phyloP scores from a whole-genome alignment of 1,140 invertebrate genomes.

The Gerris buenoi region DNA sequence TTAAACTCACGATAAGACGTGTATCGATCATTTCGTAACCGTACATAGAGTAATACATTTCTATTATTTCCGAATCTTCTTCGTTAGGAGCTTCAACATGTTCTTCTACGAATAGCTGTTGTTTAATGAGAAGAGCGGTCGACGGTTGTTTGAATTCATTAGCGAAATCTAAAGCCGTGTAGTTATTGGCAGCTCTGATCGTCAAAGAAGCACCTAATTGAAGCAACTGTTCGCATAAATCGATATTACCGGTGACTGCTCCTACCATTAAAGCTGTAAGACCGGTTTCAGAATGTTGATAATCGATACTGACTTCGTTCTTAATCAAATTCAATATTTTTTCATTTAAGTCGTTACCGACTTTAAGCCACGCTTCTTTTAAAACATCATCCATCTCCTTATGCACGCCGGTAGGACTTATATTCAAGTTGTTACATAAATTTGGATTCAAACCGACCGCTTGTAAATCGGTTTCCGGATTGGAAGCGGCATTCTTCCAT shows the following conservation, averaged over 20 bases:
- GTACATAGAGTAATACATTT: not conserved
- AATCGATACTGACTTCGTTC: constrained; percentile 16
- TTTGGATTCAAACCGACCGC: not conserved
- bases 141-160: constrained; percentile 44
- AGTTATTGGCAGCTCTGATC: constrained; percentile 47
- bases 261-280: constrained; percentile 63
- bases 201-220: constrained; percentile 51
- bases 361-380: constrained; percentile 40
- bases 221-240: constrained; percentile 49
- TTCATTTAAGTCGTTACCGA: constrained; percentile 43
- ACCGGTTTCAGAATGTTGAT: constrained; percentile 46
- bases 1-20: not conserved
- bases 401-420: too few relatives aligned
- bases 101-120: not conserved
- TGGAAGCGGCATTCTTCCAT: constrained; percentile 28
- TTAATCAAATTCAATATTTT: constrained; percentile 58
- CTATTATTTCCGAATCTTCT: not conserved
- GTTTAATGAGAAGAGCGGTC: constrained; percentile 28
- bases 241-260: constrained; percentile 45
- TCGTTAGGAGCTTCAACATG: not conserved
- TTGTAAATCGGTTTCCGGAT: not conserved
- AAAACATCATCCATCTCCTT: constrained; percentile 43
- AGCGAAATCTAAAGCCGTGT: constrained; percentile 59
- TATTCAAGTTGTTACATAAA: not conserved
- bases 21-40: not conserved